A percentile compares a stretch with the other conserved stretches of the same genome.
These are phyloP conservation scores for Phylloscopus trochilus DNA, from an alignment of 2,113 vertebrate genomes.

Conservation along the genomic window DNA sequence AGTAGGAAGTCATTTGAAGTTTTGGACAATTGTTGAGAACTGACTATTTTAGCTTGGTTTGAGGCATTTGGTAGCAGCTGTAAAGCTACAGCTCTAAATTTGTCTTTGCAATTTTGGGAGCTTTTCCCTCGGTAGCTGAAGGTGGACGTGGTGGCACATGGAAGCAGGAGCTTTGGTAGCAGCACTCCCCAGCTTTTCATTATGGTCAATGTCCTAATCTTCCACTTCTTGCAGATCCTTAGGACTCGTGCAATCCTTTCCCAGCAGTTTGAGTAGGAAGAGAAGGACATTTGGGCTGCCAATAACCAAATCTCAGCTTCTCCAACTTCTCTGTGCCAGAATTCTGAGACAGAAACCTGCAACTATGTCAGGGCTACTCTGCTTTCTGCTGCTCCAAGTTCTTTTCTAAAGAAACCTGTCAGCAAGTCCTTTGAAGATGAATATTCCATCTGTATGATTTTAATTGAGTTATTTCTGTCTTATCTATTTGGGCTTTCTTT, in stretches of 20 bases:
- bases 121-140: fast-evolving
- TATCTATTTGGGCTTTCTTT: not conserved
- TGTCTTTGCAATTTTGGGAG: not conserved
- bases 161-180: not conserved
- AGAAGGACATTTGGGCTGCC: not conserved
- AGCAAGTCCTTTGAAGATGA: not conserved
- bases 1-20: not conserved
- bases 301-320: no score
- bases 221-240: not conserved
- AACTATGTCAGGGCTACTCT: not conserved
- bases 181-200: not conserved
- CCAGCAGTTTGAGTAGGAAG: not conserved
- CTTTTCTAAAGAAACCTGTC: not conserved
- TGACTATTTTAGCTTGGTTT: not conserved
- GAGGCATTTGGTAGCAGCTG: not conserved
- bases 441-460: not conserved
- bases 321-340: not conserved
- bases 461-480: not conserved
- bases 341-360: not conserved
- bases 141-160: not conserved
- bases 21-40: not conserved
- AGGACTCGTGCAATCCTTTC: fast-evolving
- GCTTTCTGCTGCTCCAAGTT: not conserved
- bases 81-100: not conserved
- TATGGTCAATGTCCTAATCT: not conserved